Percentiles rank a stretch among this genome's conserved stretches.
phyloP scores from a whole-genome alignment of 2,113 vertebrate species.

The Sciurus niger region DNA sequence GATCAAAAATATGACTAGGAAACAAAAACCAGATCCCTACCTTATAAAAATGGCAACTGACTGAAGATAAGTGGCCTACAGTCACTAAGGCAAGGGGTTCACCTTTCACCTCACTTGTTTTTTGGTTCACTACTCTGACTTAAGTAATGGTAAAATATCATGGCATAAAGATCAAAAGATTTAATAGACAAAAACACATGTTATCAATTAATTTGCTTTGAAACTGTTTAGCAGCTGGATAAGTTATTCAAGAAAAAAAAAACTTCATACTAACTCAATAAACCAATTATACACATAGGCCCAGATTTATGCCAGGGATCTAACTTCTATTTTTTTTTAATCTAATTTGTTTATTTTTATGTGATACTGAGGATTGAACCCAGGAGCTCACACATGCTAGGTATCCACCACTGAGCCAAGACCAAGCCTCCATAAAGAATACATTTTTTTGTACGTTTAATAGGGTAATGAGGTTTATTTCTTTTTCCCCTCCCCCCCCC shows the following conservation, averaged over 20 bases:
- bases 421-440: too few relatives aligned
- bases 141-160: slow-evolving; percentile 59
- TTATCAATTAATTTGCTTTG: slow-evolving; percentile 74
- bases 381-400: too few relatives aligned
- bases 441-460: too few relatives aligned
- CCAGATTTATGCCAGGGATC: not conserved
- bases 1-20: slow-evolving; percentile 55
- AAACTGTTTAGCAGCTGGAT: slow-evolving; percentile 72
- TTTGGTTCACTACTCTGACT: not conserved
- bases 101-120: not conserved
- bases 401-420: too few relatives aligned
- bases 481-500: too few relatives aligned
- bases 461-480: too few relatives aligned
- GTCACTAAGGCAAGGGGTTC: not conserved
- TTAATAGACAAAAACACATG: slow-evolving; percentile 67
- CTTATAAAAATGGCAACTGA: slow-evolving; percentile 56
- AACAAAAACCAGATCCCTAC: slow-evolving; percentile 31
- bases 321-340: too few relatives aligned
- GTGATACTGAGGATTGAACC: too few relatives aligned
- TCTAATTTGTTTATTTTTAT: too few relatives aligned
- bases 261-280: slow-evolving; percentile 47
- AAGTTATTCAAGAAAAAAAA: slow-evolving; percentile 4
- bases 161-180: slow-evolving; percentile 56
- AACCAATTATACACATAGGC: not conserved
- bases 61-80: slow-evolving; percentile 61